Evolutionary conservation across 2,113 vertebrate genomes (phyloP).

Genomic region (Myotis brandtii): DNA sequence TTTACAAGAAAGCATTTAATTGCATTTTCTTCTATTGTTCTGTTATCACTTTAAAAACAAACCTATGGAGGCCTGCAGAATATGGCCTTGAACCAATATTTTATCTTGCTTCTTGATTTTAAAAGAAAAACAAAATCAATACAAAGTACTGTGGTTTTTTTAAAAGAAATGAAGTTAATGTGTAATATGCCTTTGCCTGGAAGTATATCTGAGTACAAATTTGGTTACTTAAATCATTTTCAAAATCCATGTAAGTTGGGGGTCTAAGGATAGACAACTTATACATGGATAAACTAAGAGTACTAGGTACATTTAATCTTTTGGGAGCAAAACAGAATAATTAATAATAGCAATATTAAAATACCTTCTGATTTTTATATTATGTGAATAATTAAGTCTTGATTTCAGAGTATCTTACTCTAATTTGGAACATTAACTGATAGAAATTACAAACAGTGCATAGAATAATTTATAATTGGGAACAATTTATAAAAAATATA

Average conservation of each 20-base stretch:
- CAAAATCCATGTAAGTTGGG: background rate
- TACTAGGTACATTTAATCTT: background rate
- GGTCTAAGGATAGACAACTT: background rate
- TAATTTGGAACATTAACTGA: background rate
- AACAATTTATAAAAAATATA: background rate
- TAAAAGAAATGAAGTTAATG: background rate
- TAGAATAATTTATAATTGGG: background rate
- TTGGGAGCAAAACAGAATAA: background rate
- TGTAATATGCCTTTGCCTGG: background rate
- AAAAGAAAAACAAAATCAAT: background rate
- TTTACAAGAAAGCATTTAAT: background rate
- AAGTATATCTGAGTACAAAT: background rate
- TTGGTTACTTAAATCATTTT: background rate
- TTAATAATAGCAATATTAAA: background rate
- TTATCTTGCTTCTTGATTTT: constrained; percentile 1
- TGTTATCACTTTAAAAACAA: background rate
- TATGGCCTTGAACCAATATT: background rate
- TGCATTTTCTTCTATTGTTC: background rate
- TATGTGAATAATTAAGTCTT: background rate
- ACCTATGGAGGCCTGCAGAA: background rate
- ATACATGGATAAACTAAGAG: background rate
- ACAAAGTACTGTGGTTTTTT: background rate
- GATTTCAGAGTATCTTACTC: background rate
- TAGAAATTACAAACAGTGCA: background rate
- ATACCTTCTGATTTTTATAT: background rate